Evolutionary conservation across 2,113 vertebrate genomes (phyloP), one percentile per base, ranked within the genome.

Genomic region (Phrynosoma blainvillii): DNA sequence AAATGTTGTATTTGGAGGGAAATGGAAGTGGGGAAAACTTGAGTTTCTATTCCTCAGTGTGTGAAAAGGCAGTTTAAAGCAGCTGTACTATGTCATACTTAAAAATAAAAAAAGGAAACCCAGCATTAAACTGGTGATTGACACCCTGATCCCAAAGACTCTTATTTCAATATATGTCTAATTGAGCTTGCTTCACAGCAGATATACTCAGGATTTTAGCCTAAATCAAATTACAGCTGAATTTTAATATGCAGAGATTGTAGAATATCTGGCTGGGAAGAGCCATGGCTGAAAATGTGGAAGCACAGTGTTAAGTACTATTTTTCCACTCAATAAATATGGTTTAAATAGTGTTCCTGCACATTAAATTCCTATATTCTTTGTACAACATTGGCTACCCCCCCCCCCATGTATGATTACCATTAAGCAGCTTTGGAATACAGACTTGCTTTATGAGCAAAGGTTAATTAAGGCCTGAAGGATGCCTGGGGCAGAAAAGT

Each of bases 381-480:
- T 62, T 4, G 8, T 82, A 47, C 27, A 59, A 52, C 71, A 8
- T 40, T 92, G 86, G 84, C 65, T 91, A 16, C n/a, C 56, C 30
- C 65, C 16, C n/a, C 59, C n/a, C 79, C 47, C 14, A 47, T 88
- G 81, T 77, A 76, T 84, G 20, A 89, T 91, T 90, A 65, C 82
- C 7, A 74, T 92, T 93, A 90, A 83, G 65, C 9, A 0, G 86
- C 91, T 91, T 90, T 92, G 81, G 76, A 89, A 74, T 36, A 5
- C 2, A 1, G 32, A 68, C 30, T 78, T 90, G 40, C 79, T 81
- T 90, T 81, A 89, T 88, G 87, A 87, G 70, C 90, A 93, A 80
- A 95, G 88, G 92, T 93, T 93, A 95, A 90, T 66, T 87, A 91
- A 89, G 86, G 81, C 86, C 90, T 86, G 91, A 87, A 94, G 92